Evolutionary conservation across 2,888 invertebrate genomes (phyloP).

Genomic region (Encarsia formosa): DNA sequence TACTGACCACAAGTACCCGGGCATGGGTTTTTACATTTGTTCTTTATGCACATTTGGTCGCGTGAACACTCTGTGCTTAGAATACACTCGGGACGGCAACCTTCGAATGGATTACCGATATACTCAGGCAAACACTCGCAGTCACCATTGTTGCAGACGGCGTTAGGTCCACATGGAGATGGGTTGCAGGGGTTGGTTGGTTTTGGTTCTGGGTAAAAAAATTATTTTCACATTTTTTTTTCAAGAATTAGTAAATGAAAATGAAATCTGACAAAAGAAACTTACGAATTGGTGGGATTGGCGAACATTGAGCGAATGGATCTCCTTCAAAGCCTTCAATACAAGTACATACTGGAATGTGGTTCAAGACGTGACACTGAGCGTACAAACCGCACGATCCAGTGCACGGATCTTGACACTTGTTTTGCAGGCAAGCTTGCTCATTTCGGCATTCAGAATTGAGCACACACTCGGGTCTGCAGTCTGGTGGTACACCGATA

Average conservation of each 20-base stretch:
- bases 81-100: slow-evolving; percentile 78
- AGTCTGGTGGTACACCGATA: slow-evolving; percentile 74
- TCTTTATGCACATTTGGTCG: slow-evolving; percentile 71
- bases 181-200: slow-evolving; percentile 54
- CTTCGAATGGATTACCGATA: slow-evolving; percentile 68
- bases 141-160: slow-evolving; percentile 66
- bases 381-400: slow-evolving; percentile 80
- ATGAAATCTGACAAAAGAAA: no score
- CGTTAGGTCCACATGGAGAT: slow-evolving; percentile 73
- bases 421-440: slow-evolving; percentile 72
- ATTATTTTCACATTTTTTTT: neutral
- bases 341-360: slow-evolving; percentile 77
- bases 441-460: slow-evolving; percentile 76
- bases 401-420: slow-evolving; percentile 77
- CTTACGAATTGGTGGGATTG: slow-evolving; percentile 34
- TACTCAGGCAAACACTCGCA: slow-evolving; percentile 68
- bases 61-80: slow-evolving; percentile 73
- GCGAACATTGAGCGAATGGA: slow-evolving; percentile 69
- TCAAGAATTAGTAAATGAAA: neutral
- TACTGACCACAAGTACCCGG: slow-evolving; percentile 75
- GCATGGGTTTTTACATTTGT: slow-evolving; percentile 82
- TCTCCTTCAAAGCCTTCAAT: slow-evolving; percentile 74
- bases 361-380: slow-evolving; percentile 73
- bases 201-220: slow-evolving; percentile 13
- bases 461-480: slow-evolving; percentile 75